These are phyloP conservation scores for Eurystomus glaucurus DNA, from an alignment of 2,797 vertebrate species.

Conservation along the genomic window DNA sequence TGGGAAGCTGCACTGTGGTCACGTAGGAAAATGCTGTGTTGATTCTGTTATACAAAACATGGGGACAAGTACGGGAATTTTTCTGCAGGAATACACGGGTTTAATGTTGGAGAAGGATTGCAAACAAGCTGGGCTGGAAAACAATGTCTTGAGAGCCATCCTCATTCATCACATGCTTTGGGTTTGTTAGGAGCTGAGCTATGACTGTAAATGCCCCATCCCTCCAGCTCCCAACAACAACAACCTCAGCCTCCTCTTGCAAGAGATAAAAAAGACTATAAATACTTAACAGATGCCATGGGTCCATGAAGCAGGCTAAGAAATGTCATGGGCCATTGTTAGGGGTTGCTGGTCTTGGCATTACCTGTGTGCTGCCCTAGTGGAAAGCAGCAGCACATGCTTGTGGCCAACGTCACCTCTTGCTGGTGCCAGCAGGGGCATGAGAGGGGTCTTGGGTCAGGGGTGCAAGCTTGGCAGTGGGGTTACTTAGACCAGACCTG, in stretches of 20 bases:
- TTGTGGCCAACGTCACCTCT: fast-evolving
- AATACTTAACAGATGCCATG: neutral
- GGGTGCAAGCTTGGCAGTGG: neutral
- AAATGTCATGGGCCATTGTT: fast-evolving
- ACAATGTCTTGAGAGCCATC: neutral
- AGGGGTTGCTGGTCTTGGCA: fast-evolving
- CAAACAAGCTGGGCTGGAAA: neutral
- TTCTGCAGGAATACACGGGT: neutral
- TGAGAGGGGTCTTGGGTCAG: fast-evolving
- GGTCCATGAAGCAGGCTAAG: neutral
- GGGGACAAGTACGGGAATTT: neutral
- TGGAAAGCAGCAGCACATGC: neutral
- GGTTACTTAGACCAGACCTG: neutral
- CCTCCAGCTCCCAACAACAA: neutral
- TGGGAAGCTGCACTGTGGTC: fast-evolving
- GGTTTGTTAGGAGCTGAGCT: neutral
- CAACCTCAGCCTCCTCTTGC: neutral
- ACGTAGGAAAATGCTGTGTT: fast-evolving
- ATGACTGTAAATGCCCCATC: neutral
- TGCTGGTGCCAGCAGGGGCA: fast-evolving
- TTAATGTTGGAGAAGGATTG: neutral
- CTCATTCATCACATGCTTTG: neutral
- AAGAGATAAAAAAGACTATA: neutral
- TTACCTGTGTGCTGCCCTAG: neutral
- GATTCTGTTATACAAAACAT: neutral